phyloP scores from a whole-genome alignment of 2,113 vertebrate species.

The Lagopus muta region DNA sequence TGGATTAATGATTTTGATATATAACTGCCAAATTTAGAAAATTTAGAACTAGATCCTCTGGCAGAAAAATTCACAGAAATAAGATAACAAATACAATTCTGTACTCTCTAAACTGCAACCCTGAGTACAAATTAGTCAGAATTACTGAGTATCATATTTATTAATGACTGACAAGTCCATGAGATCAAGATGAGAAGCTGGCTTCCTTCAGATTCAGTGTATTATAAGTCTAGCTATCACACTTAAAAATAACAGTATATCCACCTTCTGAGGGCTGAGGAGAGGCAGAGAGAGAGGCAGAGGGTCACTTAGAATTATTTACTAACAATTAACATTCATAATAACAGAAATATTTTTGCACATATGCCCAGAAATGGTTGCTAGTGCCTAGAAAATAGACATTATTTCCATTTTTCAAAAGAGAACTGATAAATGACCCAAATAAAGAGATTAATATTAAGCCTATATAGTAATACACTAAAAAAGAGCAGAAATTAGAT shows the following conservation, averaged over 20 bases:
- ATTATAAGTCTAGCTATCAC: not conserved
- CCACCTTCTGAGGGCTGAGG: not conserved
- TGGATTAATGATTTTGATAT: constrained; percentile 19
- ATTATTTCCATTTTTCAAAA: not conserved
- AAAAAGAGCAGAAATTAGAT: not conserved
- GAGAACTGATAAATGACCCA: not conserved
- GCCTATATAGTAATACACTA: not conserved
- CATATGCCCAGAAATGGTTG: fast-evolving
- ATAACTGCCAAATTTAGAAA: not conserved
- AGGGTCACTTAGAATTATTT: not conserved
- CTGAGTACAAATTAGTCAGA: constrained; percentile 14
- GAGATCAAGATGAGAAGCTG: not conserved
- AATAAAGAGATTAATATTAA: not conserved
- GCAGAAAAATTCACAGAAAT: constrained; percentile 31
- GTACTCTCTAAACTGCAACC: not conserved
- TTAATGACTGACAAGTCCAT: not conserved
- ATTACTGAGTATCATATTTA: not conserved
- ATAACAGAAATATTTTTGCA: not conserved
- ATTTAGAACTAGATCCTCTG: not conserved
- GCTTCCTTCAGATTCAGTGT: not conserved
- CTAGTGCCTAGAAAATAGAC: not conserved
- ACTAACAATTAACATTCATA: not conserved
- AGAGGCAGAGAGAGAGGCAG: not conserved
- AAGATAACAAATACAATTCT: not conserved
- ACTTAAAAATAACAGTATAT: not conserved